Conservation (phyloP, 1,140 invertebrate genomes). For the Trichoplusia ni region DNA sequence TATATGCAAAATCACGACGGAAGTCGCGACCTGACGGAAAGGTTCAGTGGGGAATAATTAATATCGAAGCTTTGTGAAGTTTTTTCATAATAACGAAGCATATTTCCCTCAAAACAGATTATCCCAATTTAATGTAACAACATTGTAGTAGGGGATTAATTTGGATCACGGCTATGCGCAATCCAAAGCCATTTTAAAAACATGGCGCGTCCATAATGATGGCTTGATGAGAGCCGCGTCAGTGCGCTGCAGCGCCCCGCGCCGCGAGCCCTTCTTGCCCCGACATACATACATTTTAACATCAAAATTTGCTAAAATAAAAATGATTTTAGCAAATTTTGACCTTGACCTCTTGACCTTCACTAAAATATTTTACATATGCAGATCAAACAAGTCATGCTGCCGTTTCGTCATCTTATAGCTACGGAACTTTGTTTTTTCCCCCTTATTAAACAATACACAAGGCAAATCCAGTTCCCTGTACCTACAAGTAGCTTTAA, state of each 20-base stretch:
- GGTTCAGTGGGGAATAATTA: constrained; percentile 65
- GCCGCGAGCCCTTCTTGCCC: constrained; percentile 14
- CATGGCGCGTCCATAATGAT: constrained; percentile 76
- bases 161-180: constrained; percentile 65
- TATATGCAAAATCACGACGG: constrained; percentile 74
- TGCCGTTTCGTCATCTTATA: no score
- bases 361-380: no score
- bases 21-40: constrained; percentile 60
- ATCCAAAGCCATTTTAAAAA: constrained; percentile 76
- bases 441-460: no score
- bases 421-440: no score
- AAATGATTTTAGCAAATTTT: no score
- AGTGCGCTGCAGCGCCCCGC: constrained; percentile 43
- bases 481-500: constrained; percentile 9
- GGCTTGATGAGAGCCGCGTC: constrained; percentile 66
- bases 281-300: constrained; percentile 1
- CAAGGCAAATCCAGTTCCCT: constrained; percentile 2
- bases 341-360: no score
- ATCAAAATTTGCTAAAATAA: no score
- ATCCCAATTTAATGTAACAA: constrained; percentile 66
- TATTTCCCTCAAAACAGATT: constrained; percentile 59
- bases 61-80: constrained; percentile 60
- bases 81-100: constrained; percentile 54
- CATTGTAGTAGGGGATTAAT: constrained; percentile 72
- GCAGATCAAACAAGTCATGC: no score